Percentiles rank a stretch among this genome's conserved stretches.
Conservation (phyloP, 2,888 invertebrate genomes). For the Ctenicera cuprea region DNA sequence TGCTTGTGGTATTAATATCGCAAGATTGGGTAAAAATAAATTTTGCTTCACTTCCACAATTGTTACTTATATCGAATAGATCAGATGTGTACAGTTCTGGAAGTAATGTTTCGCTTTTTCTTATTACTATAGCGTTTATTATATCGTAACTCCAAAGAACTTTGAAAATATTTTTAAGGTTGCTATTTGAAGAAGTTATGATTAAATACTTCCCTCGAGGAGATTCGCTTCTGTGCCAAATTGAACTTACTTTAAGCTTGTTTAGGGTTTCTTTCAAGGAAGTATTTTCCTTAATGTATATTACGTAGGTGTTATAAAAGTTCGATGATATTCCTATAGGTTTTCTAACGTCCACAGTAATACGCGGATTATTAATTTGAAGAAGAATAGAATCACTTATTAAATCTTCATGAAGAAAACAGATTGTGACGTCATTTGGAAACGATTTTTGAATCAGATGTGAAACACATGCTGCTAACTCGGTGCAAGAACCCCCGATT, state of each 20-base stretch:
- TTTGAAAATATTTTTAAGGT: not conserved
- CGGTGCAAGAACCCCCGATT: too few species aligned
- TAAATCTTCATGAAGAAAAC: not conserved
- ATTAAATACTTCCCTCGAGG: not conserved
- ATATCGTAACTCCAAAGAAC: slow-evolving; percentile 4
- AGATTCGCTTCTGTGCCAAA: slow-evolving; percentile 1
- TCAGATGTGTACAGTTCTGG: not conserved
- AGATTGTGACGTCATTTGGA: too few species aligned
- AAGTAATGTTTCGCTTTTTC: not conserved
- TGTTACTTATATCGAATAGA: not conserved
- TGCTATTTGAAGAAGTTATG: not conserved
- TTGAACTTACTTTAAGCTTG: not conserved
- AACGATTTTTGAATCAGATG: too few species aligned
- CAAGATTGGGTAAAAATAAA: not conserved
- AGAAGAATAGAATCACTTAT: not conserved
- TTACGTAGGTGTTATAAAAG: not conserved
- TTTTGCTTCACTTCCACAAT: not conserved
- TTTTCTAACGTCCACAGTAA: not conserved
- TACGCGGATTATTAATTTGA: not conserved
- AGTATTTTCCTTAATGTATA: not conserved
- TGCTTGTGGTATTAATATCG: not conserved
- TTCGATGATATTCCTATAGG: not conserved
- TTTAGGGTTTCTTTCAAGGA: not conserved
- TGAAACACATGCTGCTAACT: too few species aligned
- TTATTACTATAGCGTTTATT: not conserved